Evolutionary conservation across 2,113 vertebrate species (phyloP).

Genomic region (Sylvicapra grimmia): DNA sequence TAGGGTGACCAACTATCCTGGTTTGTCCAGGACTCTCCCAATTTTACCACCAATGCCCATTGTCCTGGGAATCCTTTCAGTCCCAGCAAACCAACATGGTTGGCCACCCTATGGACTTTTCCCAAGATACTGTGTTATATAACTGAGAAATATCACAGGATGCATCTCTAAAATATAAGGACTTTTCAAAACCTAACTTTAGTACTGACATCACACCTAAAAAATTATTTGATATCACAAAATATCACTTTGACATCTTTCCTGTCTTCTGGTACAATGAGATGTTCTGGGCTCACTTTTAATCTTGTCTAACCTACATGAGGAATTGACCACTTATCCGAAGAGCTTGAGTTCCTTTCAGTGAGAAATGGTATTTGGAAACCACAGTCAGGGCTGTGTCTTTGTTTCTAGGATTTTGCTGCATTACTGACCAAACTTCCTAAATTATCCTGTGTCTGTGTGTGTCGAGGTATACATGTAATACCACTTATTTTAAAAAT

Average conservation of each 20-base stretch:
- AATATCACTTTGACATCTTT: not conserved
- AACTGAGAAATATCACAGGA: not conserved
- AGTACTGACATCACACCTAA: not conserved
- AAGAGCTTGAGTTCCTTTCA: not conserved
- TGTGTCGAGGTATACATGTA: rapidly evolving
- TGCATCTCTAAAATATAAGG: not conserved
- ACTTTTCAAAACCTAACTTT: not conserved
- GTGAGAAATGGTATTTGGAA: not conserved
- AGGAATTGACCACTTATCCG: not conserved
- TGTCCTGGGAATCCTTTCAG: not conserved
- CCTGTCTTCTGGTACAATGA: not conserved
- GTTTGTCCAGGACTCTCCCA: not conserved
- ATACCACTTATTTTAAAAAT: not conserved
- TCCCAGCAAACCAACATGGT: not conserved
- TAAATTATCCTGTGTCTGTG: not conserved
- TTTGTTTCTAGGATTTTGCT: not conserved
- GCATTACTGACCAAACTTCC: not conserved
- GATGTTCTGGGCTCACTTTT: not conserved
- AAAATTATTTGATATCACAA: not conserved
- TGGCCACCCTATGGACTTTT: not conserved
- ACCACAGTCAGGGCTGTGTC: not conserved
- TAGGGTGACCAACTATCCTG: too few relatives aligned
- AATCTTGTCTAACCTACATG: not conserved
- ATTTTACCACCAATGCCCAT: not conserved
- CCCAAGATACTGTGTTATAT: not conserved